Evolutionary conservation across 2,888 invertebrate species (phyloP).

Genomic region (Acrobasis consociella): DNA sequence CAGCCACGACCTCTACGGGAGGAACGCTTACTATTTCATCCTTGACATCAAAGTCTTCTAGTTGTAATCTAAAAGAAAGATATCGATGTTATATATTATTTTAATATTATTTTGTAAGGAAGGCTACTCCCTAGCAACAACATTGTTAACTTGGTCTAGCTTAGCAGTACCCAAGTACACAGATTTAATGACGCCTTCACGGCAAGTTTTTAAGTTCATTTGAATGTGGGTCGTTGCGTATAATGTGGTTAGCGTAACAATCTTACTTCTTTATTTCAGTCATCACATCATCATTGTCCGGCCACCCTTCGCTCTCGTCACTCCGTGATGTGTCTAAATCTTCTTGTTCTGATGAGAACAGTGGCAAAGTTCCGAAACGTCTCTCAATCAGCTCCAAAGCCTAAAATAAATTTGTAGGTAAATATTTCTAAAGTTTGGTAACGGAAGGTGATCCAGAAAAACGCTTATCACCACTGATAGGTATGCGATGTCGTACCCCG

Average conservation of each 20-base stretch:
- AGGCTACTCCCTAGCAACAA: no score
- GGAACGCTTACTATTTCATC: slow-evolving; percentile 54
- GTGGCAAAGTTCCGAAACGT: slow-evolving; percentile 86
- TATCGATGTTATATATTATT: no score
- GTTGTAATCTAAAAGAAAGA: slow-evolving; percentile 51
- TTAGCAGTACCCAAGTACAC: no score
- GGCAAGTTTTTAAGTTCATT: no score
- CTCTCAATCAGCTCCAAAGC: slow-evolving; percentile 92
- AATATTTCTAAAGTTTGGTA: background rate
- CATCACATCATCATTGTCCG: slow-evolving; percentile 82
- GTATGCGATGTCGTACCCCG: background rate
- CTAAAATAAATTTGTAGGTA: slow-evolving; percentile 64
- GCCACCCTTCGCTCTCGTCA: slow-evolving; percentile 67
- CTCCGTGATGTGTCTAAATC: slow-evolving; percentile 57
- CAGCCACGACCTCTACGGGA: slow-evolving; percentile 68
- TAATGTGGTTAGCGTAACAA: background rate
- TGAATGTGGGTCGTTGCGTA: background rate
- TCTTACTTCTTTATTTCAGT: slow-evolving; percentile 83
- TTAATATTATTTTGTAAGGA: no score
- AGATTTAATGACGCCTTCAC: no score
- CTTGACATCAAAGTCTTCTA: slow-evolving; percentile 57
- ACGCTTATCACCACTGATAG: background rate
- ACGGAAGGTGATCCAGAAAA: background rate
- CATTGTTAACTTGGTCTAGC: no score
- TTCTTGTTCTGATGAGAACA: slow-evolving; percentile 80